Conservation (phyloP, 1,140 invertebrate genomes). For the Bombyx mori region ASM3026992v2 NC_085126.1:8450501-8451000, state of each 20-base stretch:
- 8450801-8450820: slow-evolving; percentile 3
- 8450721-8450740: not conserved
- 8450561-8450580: slow-evolving; percentile 11
- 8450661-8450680: slow-evolving; percentile 5
- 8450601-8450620: slow-evolving; percentile 9
- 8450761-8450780: slow-evolving; percentile 1
- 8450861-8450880: slow-evolving; percentile 4
- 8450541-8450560: slow-evolving; percentile 25
- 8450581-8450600: slow-evolving; percentile 3
- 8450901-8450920: slow-evolving; percentile 7
- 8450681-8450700: slow-evolving; percentile 3
- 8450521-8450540: slow-evolving; percentile 34
- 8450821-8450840: slow-evolving; percentile 7
- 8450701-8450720: slow-evolving; percentile 7
- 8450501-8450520: slow-evolving; percentile 16
- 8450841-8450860: slow-evolving; percentile 1
- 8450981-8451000: slow-evolving; percentile 3
- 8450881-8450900: slow-evolving; percentile 4
- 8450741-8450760: slow-evolving; percentile 1
- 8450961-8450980: not conserved
- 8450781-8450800: slow-evolving; percentile 3
- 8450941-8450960: not conserved
- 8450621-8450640: slow-evolving; percentile 5
- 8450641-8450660: slow-evolving; percentile 7
- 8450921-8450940: not conserved